Percentiles rank a stretch among this genome's conserved stretches.
phyloP scores from a whole-genome alignment of 2,888 invertebrate genomes.

The Acleris holmiana region DNA sequence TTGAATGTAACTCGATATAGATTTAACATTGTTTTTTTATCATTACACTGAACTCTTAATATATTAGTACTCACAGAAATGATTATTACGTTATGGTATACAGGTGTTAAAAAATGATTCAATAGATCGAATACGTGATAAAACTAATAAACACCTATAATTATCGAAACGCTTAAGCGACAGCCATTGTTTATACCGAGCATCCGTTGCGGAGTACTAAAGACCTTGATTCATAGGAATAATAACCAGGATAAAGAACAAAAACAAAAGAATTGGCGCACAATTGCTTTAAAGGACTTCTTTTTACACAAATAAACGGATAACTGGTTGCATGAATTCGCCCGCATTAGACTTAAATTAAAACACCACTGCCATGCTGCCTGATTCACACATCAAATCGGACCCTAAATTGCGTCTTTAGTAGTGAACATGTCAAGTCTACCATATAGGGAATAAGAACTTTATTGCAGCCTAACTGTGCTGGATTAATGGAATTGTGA shows the following conservation, averaged over 20 bases:
- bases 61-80: too few species aligned
- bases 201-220: not conserved
- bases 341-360: not conserved
- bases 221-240: not conserved
- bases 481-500: conserved; percentile 37
- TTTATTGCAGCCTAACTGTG: conserved; percentile 30
- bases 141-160: not conserved
- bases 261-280: not conserved
- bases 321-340: too few species aligned
- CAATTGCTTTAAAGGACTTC: not conserved
- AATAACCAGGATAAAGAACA: not conserved
- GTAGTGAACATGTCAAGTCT: conserved; percentile 10
- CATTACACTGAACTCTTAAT: too few species aligned
- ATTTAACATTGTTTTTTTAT: too few species aligned
- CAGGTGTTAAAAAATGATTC: not conserved
- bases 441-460: conserved; percentile 28
- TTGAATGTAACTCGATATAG: not conserved
- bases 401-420: conserved; percentile 2
- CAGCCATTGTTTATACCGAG: not conserved
- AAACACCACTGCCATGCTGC: not conserved
- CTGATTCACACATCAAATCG: too few species aligned
- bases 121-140: not conserved
- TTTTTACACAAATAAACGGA: not conserved
- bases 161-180: too few species aligned
- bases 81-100: not conserved